Percentiles rank a stretch among this genome's conserved stretches.
Evolutionary conservation across 2,888 invertebrate genomes (phyloP).

Genomic region (Crossocerus cetratus): DNA sequence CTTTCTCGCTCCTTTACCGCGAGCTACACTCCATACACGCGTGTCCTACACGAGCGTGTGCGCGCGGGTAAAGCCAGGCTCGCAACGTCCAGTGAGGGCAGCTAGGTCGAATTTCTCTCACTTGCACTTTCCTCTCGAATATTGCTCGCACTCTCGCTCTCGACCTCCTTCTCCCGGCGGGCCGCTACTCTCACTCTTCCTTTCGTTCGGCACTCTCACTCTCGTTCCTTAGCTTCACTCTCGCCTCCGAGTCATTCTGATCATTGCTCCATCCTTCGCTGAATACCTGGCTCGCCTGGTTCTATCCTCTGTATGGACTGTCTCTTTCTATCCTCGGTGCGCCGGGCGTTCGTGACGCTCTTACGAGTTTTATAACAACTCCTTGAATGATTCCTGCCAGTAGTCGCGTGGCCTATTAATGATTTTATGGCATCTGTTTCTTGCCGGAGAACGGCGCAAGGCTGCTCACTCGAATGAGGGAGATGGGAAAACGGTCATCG

Average conservation of each 20-base stretch:
- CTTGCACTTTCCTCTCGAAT: slow-evolving; percentile 15
- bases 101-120: slow-evolving; percentile 6
- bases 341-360: too few relatives aligned
- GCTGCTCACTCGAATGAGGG: too few relatives aligned
- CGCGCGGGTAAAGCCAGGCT: background rate
- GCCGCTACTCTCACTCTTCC: background rate
- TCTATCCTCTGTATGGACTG: too few relatives aligned
- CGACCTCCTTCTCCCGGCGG: background rate
- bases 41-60: background rate
- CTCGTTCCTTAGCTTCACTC: background rate
- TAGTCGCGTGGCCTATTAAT: too few relatives aligned
- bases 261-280: background rate
- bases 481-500: too few relatives aligned
- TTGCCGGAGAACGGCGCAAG: too few relatives aligned
- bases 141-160: slow-evolving; percentile 32
- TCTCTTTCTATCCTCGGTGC: too few relatives aligned
- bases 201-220: background rate
- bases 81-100: background rate
- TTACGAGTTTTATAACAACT: too few relatives aligned
- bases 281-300: too few relatives aligned
- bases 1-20: background rate
- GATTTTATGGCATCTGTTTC: too few relatives aligned
- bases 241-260: background rate
- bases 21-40: background rate
- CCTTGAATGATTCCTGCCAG: too few relatives aligned